phyloP scores from a whole-genome alignment of 2,888 invertebrate species.

The Tineola bisselliella region DNA sequence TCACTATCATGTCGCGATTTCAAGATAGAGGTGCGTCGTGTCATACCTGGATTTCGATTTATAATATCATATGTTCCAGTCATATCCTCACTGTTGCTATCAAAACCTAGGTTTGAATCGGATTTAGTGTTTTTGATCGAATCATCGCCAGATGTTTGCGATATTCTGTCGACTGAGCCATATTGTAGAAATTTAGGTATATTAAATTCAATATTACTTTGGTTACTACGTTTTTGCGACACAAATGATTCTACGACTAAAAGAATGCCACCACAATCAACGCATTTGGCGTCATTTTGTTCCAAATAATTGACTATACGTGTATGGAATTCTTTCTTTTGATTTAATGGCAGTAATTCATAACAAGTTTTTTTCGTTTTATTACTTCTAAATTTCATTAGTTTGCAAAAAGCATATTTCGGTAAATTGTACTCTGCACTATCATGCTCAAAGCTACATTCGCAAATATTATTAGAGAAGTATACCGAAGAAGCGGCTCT shows the following conservation, averaged over 20 bases:
- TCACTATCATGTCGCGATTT: background rate
- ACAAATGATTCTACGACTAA: constrained; percentile 17
- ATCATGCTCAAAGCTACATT: constrained; percentile 48
- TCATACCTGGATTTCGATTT: background rate
- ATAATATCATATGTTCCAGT: background rate
- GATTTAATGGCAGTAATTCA: constrained; percentile 60
- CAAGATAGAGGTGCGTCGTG: constrained; percentile 20
- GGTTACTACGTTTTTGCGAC: background rate
- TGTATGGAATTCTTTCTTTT: constrained; percentile 66
- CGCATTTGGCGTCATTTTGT: constrained; percentile 58
- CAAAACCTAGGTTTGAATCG: background rate
- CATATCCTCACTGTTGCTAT: background rate
- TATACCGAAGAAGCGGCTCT: constrained; percentile 20
- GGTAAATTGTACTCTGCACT: constrained; percentile 43
- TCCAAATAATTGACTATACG: constrained; percentile 60
- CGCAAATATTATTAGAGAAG: constrained; percentile 25
- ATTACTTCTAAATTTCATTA: constrained; percentile 64
- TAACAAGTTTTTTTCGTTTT: constrained; percentile 62
- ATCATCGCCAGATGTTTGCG: background rate
- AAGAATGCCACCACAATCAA: constrained; percentile 50
- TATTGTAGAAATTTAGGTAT: background rate
- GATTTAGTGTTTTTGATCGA: background rate
- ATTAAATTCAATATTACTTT: background rate
- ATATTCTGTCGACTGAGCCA: background rate
- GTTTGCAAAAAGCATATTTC: constrained; percentile 66